A percentile compares a stretch with the other conserved stretches of the same genome.
Evolutionary conservation across 2,113 vertebrate species (phyloP).

Genomic region (Kryptolebias marmoratus): DNA sequence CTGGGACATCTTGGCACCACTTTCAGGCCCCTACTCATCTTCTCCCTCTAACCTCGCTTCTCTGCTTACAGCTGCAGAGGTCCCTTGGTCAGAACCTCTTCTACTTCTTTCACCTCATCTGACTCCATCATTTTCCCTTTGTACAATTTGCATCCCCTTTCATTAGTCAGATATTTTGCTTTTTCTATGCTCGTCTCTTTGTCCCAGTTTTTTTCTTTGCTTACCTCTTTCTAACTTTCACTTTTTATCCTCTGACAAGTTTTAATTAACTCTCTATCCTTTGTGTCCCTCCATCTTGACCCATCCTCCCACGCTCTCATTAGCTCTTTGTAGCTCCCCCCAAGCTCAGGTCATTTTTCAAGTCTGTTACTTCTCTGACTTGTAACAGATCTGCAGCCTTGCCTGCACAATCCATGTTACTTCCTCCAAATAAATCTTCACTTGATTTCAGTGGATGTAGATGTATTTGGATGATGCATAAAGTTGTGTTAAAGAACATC

Average conservation of each 20-base stretch:
- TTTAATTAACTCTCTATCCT: slow-evolving; percentile 69
- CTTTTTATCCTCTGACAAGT: slow-evolving; percentile 19
- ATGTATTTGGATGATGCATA: neutral
- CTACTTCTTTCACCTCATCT: slow-evolving; percentile 10
- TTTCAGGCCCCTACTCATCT: slow-evolving; percentile 33
- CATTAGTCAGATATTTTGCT: slow-evolving; percentile 20
- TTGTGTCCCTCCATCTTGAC: slow-evolving; percentile 39
- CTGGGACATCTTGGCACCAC: slow-evolving; percentile 69
- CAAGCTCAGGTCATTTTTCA: slow-evolving; percentile 28
- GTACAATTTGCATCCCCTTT: slow-evolving; percentile 15
- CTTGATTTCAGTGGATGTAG: slow-evolving; percentile 17
- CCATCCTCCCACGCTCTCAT: slow-evolving; percentile 50
- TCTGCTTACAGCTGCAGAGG: slow-evolving; percentile 36
- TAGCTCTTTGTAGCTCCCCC: slow-evolving; percentile 24
- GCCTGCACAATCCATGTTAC: slow-evolving; percentile 2
- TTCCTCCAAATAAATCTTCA: neutral
- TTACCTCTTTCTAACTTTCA: slow-evolving; percentile 53
- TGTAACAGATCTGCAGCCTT: neutral
- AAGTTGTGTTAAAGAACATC: neutral
- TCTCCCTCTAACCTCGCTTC: slow-evolving; percentile 39
- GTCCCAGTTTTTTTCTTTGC: slow-evolving; percentile 7
- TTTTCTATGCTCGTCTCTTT: slow-evolving; percentile 10
- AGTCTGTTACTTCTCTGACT: neutral
- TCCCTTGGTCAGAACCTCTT: slow-evolving; percentile 25
- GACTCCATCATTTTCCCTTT: slow-evolving; percentile 20